Evolutionary conservation across 2,888 invertebrate species (phyloP).

Genomic region (Priocnemis perturbator): DNA sequence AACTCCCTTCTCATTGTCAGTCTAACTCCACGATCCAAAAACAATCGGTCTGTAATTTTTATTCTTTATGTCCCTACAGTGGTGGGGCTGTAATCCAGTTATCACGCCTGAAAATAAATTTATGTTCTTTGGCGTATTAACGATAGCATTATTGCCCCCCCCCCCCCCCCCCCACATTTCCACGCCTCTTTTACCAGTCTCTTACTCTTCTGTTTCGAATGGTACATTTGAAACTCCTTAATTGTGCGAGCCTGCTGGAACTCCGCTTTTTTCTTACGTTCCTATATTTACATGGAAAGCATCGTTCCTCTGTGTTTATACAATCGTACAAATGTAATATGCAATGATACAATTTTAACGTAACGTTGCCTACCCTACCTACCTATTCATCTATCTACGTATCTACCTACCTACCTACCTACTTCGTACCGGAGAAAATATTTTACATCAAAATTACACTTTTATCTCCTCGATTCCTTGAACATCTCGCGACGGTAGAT

Average conservation of each 20-base stretch:
- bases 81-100: constrained; percentile 41
- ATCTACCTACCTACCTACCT: background rate
- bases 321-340: constrained; percentile 72
- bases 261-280: constrained; percentile 63
- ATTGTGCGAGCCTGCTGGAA: constrained; percentile 66
- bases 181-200: too few relatives aligned
- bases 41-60: too few relatives aligned
- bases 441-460: constrained; percentile 74
- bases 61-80: constrained; percentile 23
- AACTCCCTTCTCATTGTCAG: constrained; percentile 16
- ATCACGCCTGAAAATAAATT: constrained; percentile 36
- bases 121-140: constrained; percentile 54
- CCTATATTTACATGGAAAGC: constrained; percentile 70
- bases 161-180: too few relatives aligned
- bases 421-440: constrained; percentile 68
- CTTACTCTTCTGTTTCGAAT: constrained; percentile 1
- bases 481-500: constrained; percentile 41
- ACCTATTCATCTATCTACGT: constrained; percentile 55
- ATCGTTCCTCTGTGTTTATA: constrained; percentile 69
- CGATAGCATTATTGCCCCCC: constrained; percentile 35
- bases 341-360: constrained; percentile 73
- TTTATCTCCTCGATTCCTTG: constrained; percentile 32
- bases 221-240: constrained; percentile 69
- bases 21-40: too few relatives aligned
- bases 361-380: constrained; percentile 72